phyloP scores from a whole-genome alignment of 2,113 vertebrate species.

The Otocyon megalotis region DNA sequence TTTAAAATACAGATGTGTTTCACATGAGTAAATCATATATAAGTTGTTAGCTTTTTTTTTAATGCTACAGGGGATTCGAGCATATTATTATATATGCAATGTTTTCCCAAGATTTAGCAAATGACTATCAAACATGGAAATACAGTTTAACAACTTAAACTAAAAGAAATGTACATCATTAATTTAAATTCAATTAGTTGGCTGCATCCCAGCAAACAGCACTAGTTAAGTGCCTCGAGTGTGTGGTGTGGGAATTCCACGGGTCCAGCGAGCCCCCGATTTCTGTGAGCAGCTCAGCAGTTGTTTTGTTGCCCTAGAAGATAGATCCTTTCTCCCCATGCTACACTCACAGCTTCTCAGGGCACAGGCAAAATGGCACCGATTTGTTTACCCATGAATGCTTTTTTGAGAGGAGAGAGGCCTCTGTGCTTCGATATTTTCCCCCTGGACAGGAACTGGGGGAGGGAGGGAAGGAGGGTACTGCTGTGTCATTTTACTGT shows the following conservation, averaged over 20 bases:
- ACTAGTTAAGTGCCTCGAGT: constrained; percentile 45
- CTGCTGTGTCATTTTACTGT: constrained; percentile 37
- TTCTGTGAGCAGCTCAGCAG: not conserved
- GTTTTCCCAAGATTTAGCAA: constrained; percentile 81
- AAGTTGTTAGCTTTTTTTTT: constrained; percentile 64
- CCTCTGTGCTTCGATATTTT: constrained; percentile 46
- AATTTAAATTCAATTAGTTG: constrained; percentile 81
- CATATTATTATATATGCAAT: constrained; percentile 77
- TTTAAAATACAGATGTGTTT: constrained; percentile 73
- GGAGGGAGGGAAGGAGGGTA: not conserved
- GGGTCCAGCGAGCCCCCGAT: constrained; percentile 50
- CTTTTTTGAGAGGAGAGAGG: constrained; percentile 70
- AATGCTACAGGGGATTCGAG: constrained; percentile 71
- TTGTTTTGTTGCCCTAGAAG: constrained; percentile 54
- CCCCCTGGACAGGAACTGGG: constrained; percentile 48
- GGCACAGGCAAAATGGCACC: constrained; percentile 52
- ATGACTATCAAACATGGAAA: constrained; percentile 80
- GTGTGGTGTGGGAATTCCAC: constrained; percentile 13
- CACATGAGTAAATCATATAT: constrained; percentile 70
- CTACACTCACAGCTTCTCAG: constrained; percentile 53
- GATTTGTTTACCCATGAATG: constrained; percentile 77
- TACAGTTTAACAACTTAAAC: constrained; percentile 77
- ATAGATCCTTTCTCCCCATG: not conserved
- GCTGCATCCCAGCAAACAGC: constrained; percentile 28
- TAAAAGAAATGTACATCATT: constrained; percentile 75